These are phyloP conservation scores for Lamellibrachia luymesi DNA, from an alignment of 1,140 invertebrate species.

Conservation along the genomic window DNA sequence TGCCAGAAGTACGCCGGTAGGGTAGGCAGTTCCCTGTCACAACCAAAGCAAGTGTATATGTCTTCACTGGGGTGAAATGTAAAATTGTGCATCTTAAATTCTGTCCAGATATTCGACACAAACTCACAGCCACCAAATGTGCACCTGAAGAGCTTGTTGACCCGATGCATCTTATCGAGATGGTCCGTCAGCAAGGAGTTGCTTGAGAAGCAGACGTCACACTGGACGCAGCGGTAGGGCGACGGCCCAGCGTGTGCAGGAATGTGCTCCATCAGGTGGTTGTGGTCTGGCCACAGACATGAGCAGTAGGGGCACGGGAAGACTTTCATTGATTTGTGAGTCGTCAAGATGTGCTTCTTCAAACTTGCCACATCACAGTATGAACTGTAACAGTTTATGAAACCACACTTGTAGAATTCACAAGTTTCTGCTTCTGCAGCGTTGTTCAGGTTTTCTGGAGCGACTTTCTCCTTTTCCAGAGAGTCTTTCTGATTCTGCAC, in stretches of 20 bases:
- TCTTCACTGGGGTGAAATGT: neutral
- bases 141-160: neutral
- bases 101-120: neutral
- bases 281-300: neutral
- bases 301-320: neutral
- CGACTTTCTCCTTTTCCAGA: neutral
- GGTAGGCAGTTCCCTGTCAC: neutral
- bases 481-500: neutral
- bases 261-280: neutral
- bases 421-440: neutral
- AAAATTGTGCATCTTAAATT: conserved; percentile 6
- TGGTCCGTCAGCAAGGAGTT: neutral
- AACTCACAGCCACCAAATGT: neutral
- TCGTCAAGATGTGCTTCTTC: neutral
- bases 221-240: neutral
- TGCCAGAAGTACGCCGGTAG: neutral
- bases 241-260: neutral
- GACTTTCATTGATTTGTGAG: neutral
- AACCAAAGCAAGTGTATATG: neutral
- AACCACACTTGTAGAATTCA: neutral
- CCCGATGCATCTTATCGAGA: neutral
- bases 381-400: neutral
- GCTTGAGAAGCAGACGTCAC: neutral
- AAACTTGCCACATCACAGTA: neutral
- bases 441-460: neutral